These are phyloP conservation scores for Heterochromis multidens DNA, from an alignment of 2,113 vertebrate species.

Conservation along the genomic window DNA sequence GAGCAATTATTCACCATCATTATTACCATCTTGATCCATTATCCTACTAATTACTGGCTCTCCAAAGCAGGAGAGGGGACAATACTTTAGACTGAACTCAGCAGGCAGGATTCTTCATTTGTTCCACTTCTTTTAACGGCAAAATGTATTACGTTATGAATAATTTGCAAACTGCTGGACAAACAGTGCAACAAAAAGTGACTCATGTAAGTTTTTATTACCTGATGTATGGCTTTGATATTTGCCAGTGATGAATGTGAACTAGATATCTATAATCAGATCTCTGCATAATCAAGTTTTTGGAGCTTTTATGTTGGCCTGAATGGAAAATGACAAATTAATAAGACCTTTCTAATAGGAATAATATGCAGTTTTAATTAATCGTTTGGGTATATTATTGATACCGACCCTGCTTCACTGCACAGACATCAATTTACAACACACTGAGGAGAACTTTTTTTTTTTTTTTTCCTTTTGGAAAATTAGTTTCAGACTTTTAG, in stretches of 20 bases:
- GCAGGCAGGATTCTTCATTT: not conserved
- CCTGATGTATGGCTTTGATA: slow-evolving; percentile 56
- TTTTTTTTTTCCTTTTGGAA: not conserved
- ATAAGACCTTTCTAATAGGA: slow-evolving; percentile 41
- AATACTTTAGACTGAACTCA: not conserved
- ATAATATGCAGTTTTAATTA: slow-evolving; percentile 27
- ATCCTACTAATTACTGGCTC: slow-evolving; percentile 35
- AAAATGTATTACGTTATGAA: not conserved
- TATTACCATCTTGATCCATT: slow-evolving; percentile 56
- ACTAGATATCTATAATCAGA: slow-evolving; percentile 20
- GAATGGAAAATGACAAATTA: slow-evolving; percentile 46
- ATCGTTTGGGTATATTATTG: slow-evolving; percentile 29
- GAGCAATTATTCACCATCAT: slow-evolving; percentile 42
- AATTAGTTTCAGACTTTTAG: not conserved
- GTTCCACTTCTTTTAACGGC: not conserved
- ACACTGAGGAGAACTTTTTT: not conserved
- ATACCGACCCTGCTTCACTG: slow-evolving; percentile 12
- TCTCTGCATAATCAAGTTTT: slow-evolving; percentile 22
- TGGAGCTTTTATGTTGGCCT: not conserved
- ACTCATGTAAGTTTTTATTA: slow-evolving; percentile 9
- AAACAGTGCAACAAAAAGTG: slow-evolving; percentile 23
- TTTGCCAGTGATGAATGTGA: slow-evolving; percentile 48
- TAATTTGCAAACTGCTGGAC: slow-evolving; percentile 9
- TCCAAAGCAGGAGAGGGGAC: slow-evolving; percentile 1
- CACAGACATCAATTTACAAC: slow-evolving; percentile 13